Evolutionary conservation across 1,140 invertebrate genomes (phyloP), one percentile per base, ranked within the genome.

Genomic region (Apocrypta bakeri): DNA sequence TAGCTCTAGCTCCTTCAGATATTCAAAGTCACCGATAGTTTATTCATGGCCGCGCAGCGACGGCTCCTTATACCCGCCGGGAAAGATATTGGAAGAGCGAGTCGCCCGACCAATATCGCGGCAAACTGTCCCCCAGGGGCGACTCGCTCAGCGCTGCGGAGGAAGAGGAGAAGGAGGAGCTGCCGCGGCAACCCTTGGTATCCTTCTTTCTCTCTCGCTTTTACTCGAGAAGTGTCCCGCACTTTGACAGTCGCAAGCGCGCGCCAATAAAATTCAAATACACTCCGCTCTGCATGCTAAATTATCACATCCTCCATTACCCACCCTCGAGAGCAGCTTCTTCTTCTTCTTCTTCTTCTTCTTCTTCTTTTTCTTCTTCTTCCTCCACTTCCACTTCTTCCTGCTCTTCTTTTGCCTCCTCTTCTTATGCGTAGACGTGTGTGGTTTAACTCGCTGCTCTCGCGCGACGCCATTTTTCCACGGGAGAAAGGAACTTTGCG

Each of bases 181-280:
- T 33, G 61, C 27, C 37, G 74, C 72, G 42, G 29, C 48, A 56
- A 66, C 74, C 68, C 61, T 77, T 77, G 66, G 31, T 48, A 33
- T 77, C n/a, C n/a, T n/a, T n/a, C n/a, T 8, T 64, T 84, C 86
- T 85, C 87, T 79, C 86, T 72, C 72, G 87, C 85, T 82, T 81
- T 74, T 84, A 83, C 85, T 84, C 42, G 82, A 61, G 83, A 79
- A 81, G 85, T 84, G 80, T 81, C 81, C 84, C 85, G 86, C 85
- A 85, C 87, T 86, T 85, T 79, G 37, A 84, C 85, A 84, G 83
- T 85, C 88, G 87, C 87, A 76, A 91, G 86, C 61, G 87, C 83
- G 88, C 89, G 86, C 89, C 90, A 91, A 92, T 92, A 92, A 92
- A 92, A 92, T 92, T 92, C 91, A 91, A 92, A 92, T 92, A 92